Evolutionary conservation across 30 jellyfish, hydroid and myxozoan genomes (phyloP), one percentile per base, ranked within the genome.

Genomic region (Hydractinia symbiolongicarpus): DNA sequence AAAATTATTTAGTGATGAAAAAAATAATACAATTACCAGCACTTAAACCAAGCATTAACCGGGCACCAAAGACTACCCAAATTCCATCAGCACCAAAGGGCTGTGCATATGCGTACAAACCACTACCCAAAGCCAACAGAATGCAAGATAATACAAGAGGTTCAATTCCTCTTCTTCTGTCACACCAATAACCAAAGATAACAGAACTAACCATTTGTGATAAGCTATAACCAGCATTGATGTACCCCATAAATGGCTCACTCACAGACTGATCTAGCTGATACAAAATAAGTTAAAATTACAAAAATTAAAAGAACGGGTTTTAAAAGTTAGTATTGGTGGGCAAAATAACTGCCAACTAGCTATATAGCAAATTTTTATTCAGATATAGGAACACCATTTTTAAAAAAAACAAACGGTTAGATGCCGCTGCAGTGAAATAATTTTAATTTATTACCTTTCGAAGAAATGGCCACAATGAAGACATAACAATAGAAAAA

Each of bases 151-250:
- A 50, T 17, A 71, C 13, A 10, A 87, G 58, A 15, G 95, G 92
- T 66, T 87, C 90, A 4, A 53, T 82, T 4, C 91, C 84, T 61
- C 83, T 72, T 5, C 92, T 67, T 10, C 72, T 49, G 9, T 77
- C 84, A 62, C 92, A 87, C 95, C 95, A 87, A 4, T 61, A 81
- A 13, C 95, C 95, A 81, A 81, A 76, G 10, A 87, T 8, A 60
- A 82, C 19, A 7, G 88, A 66, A 19, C 83, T 83, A 8, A 81
- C 51, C 72, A 80, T 68, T 55, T 82, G 88, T 16, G 94, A 51
- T 20, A 77, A 40, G 56, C 95, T 87, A 79, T 73, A 87, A 21
- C 88, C 93, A 67, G 95, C 76, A 64, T 82, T 87, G 44, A 86
- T 52, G 86, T 88, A 87, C 10, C 95, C 95, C 61, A 81, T 79